Evolutionary conservation across 1,140 invertebrate genomes (phyloP).

Genomic region (Cecropterus lyciades): DNA sequence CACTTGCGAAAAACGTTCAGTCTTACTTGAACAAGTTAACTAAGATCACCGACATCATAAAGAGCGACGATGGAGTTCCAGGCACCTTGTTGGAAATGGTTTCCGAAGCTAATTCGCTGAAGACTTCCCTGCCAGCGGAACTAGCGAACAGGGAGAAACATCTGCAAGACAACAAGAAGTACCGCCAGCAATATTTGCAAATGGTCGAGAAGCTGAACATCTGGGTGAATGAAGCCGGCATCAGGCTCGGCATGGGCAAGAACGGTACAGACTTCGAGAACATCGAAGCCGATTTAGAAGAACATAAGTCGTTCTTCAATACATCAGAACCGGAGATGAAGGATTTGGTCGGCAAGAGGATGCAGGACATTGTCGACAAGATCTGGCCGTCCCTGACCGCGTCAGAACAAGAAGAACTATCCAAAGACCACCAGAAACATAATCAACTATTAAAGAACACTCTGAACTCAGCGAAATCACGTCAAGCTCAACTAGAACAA

Average conservation of each 20-base stretch:
- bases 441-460: conserved; percentile 92
- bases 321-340: conserved; percentile 89
- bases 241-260: conserved; percentile 90
- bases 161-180: conserved; percentile 91
- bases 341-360: conserved; percentile 91
- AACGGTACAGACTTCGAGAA: conserved; percentile 95
- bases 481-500: conserved; percentile 90
- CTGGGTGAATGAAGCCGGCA: conserved; percentile 94
- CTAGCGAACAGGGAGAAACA: conserved; percentile 92
- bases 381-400: conserved; percentile 93
- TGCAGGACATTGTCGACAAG: conserved; percentile 93
- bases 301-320: conserved; percentile 94
- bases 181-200: conserved; percentile 89
- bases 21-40: conserved; percentile 89
- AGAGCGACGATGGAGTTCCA: conserved; percentile 90
- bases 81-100: conserved; percentile 92
- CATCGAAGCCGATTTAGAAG: conserved; percentile 91
- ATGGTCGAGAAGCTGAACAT: conserved; percentile 91
- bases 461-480: conserved; percentile 91
- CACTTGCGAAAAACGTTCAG: conserved; percentile 88
- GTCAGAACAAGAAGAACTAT: conserved; percentile 92
- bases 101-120: conserved; percentile 91
- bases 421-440: conserved; percentile 90
- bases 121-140: conserved; percentile 91
- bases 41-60: conserved; percentile 88